phyloP scores from a whole-genome alignment of 1,140 invertebrate genomes.

The Cotesia chilonis region DNA sequence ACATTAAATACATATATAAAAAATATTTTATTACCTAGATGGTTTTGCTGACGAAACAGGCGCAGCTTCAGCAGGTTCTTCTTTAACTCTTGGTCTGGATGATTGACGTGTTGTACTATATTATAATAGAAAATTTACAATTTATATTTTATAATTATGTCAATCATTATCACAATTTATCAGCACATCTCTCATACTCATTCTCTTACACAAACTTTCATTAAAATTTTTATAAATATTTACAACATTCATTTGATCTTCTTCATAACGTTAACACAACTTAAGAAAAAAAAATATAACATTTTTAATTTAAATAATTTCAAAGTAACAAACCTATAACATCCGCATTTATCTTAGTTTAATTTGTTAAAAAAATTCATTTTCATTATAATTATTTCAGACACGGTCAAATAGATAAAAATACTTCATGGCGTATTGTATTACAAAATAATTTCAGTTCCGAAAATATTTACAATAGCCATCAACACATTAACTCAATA shows the following conservation, averaged over 20 bases:
- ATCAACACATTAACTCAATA: conserved; percentile 25
- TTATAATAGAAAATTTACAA: conserved; percentile 67
- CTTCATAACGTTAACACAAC: too few relatives aligned
- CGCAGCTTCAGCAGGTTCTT: conserved; percentile 66
- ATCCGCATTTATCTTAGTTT: too few relatives aligned
- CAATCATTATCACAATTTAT: conserved; percentile 14
- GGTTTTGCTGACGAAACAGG: conserved; percentile 68
- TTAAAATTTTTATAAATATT: neutral
- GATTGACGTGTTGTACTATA: conserved; percentile 71
- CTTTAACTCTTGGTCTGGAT: conserved; percentile 67
- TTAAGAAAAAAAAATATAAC: too few relatives aligned
- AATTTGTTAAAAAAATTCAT: too few relatives aligned
- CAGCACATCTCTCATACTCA: too few relatives aligned
- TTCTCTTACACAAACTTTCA: conserved; percentile 6
- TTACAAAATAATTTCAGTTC: too few relatives aligned
- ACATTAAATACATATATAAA: conserved; percentile 17
- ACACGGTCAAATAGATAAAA: too few relatives aligned
- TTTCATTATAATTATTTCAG: too few relatives aligned
- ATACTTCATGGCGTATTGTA: too few relatives aligned
- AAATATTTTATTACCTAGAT: conserved; percentile 59
- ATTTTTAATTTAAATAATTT: conserved; percentile 11
- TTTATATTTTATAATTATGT: conserved; percentile 58
- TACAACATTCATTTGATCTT: neutral
- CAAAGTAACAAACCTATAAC: too few relatives aligned
- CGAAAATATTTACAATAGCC: too few relatives aligned